Percentiles rank a stretch among this genome's conserved stretches.
Conservation (phyloP, 2,888 invertebrate species). For the Rotaria magnacalcarata region DNA sequence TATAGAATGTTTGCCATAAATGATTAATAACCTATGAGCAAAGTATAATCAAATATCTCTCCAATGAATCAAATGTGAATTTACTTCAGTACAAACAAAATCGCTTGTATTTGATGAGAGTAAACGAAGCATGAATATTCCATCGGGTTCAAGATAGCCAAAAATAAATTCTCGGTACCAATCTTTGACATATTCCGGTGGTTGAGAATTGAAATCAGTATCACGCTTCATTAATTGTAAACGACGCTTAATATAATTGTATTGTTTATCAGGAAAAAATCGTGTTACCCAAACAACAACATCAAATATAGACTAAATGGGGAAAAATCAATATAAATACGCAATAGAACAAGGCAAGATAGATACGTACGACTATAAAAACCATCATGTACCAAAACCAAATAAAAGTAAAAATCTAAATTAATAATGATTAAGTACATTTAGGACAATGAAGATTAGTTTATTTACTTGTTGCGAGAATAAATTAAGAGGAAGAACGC, state of each 20-base stretch:
- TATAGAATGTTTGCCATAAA: slow-evolving; percentile 7
- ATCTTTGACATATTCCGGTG: slow-evolving; percentile 43
- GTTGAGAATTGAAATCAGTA: slow-evolving; percentile 35
- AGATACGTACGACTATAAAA: slow-evolving; percentile 1
- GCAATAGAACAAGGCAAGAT: neutral
- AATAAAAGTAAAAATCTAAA: slow-evolving; percentile 45
- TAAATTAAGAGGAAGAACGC: slow-evolving; percentile 48
- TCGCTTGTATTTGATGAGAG: slow-evolving; percentile 47
- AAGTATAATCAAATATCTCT: neutral
- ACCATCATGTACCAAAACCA: slow-evolving; percentile 47
- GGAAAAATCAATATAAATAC: neutral
- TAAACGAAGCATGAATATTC: slow-evolving; percentile 46
- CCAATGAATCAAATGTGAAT: slow-evolving; percentile 1
- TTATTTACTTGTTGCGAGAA: slow-evolving; percentile 45
- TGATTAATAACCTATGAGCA: neutral
- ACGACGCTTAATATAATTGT: slow-evolving; percentile 46
- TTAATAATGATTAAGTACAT: too few relatives aligned
- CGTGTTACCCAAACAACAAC: slow-evolving; percentile 44
- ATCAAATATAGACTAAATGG: slow-evolving; percentile 40
- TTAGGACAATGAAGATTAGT: neutral
- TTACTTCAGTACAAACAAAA: slow-evolving; percentile 47
- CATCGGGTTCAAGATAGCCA: slow-evolving; percentile 47
- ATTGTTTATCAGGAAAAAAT: slow-evolving; percentile 46
- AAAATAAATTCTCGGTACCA: slow-evolving; percentile 44
- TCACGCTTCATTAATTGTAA: slow-evolving; percentile 46